A percentile compares a stretch with the other conserved stretches of the same genome.
These are phyloP conservation scores for Drepana falcataria DNA, from an alignment of 2,888 invertebrate species.

Conservation along the genomic window DNA sequence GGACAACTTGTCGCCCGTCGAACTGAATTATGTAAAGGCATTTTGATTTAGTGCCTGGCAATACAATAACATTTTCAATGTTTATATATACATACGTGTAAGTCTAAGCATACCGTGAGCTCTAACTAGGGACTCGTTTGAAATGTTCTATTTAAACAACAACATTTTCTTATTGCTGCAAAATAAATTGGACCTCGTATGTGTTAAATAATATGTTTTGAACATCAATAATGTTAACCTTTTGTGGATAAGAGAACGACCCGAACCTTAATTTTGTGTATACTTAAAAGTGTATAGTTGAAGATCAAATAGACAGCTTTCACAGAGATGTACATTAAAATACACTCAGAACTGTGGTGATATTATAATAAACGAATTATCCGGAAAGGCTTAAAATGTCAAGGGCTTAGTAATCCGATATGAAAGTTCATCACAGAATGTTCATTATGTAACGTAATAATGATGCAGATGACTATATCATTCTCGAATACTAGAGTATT, in stretches of 20 bases:
- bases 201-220: no score
- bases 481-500: conserved; percentile 30
- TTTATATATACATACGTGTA: not conserved
- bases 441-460: conserved; percentile 69
- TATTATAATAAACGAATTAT: conserved; percentile 55
- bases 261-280: no score
- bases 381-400: conserved; percentile 61
- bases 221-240: no score
- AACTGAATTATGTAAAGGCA: not conserved
- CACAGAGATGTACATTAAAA: conserved; percentile 9
- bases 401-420: conserved; percentile 54
- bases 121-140: no score
- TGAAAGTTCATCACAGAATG: conserved; percentile 70
- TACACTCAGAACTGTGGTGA: conserved; percentile 39
- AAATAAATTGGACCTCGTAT: no score
- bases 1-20: not conserved
- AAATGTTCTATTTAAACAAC: no score
- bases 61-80: not conserved
- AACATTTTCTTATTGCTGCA: no score
- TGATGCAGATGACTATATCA: conserved; percentile 69
- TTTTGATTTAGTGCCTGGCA: not conserved
- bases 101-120: no score
- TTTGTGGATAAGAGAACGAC: no score
- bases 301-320: not conserved
- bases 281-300: not conserved